Base-by-base conservation (phyloP, 2,113 vertebrate genomes). In the Scolopax mira region DNA sequence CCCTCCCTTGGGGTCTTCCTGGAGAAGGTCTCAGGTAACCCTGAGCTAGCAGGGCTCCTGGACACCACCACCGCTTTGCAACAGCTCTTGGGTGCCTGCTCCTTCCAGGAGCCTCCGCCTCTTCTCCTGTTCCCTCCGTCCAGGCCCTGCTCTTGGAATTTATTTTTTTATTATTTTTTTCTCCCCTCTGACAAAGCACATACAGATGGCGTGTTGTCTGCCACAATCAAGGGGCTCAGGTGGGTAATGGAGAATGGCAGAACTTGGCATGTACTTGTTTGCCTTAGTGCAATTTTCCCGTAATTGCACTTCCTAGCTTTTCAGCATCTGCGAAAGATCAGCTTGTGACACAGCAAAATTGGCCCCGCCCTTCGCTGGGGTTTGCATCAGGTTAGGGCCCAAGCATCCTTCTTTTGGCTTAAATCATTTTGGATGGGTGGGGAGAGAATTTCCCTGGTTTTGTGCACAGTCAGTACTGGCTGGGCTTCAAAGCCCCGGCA, bases 321-420 rank as follows among this genome's bases (percentile, higher is more conserved):
- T 96, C 94, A 79, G 97, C 97, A 97, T 98, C 98, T 99, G 98
- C 41, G 97, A 98, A 98, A 97, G 98, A 99, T 99, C 99, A 98
- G 96, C 93, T 96, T 64, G 87, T 98, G 98, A 98, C 98, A 98
- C 96, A 95, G 96, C 90, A 64, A 89, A 96, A 97, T 95, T 94
- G 7, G 90, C 94, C 81, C 81, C 9, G 4, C 18, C 7, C 94
- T 82, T 60, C 93, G 93, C 88, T 79, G 93, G 88, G 89, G 55
- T 94, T 91, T 6, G 84, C 46, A 84, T 87, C 67, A 88, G 65
- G 78, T 67, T 82, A 81, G 91, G 72, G 86, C 74, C 66, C 17
- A 28, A 41, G 41, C 77, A 78, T 57, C 82, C 73, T 93, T 89
- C 93, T 94, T 95, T 95, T 69, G 51, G 61, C 79, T 90, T 16